Base-by-base conservation (phyloP, 2,888 invertebrate species). In the Spisula subtruncata region DNA sequence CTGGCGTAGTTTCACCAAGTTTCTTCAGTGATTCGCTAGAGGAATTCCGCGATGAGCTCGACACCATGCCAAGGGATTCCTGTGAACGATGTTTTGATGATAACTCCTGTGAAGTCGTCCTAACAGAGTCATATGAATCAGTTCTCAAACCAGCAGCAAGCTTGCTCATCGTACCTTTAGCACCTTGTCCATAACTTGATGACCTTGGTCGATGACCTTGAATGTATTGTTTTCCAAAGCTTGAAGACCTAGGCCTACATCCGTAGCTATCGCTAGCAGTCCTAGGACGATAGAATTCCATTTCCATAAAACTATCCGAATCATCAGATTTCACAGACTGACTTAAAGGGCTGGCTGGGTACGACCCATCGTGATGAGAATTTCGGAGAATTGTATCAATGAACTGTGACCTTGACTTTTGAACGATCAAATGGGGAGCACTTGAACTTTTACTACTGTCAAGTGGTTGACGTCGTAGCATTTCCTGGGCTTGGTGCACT, bases 391-490 rank as follows among this genome's bases (percentile, higher is more conserved):
- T 83, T 51, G 79, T 66, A 48, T 85, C 89, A 41, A 84, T 35
- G n/a, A 86, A 79, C 8, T 89, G 83, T 29, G 85, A 83, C 16
- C 92, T 85, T 18, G 89, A 87, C 83, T 93, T 93, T 75, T 93
- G 93, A 6, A 92, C 92, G 41, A 96, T 95, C 29, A 98, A 96
- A 81, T 98, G 96, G 0, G 98, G 98, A 4, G 98, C 98, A 96
- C 98, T 98, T 35, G 97, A 98, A 0, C 98, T 98, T 95, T 98
- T 98, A n/a, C 93, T 94, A 89, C 95, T 95, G 83, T 95, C 95
- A 18, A 94, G 90, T 18, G 91, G 92, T 35, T 94, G 92, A 66
- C 92, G 89, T 2, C 91, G 90, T 4, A 92, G 75, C 25, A 91
- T 82, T 54, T 94, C 93, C 91, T 93, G 92, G 29, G 94, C 95